These are phyloP conservation scores for Microtus pennsylvanicus DNA, from an alignment of 2,113 vertebrate genomes.

Conservation along the genomic window DNA sequence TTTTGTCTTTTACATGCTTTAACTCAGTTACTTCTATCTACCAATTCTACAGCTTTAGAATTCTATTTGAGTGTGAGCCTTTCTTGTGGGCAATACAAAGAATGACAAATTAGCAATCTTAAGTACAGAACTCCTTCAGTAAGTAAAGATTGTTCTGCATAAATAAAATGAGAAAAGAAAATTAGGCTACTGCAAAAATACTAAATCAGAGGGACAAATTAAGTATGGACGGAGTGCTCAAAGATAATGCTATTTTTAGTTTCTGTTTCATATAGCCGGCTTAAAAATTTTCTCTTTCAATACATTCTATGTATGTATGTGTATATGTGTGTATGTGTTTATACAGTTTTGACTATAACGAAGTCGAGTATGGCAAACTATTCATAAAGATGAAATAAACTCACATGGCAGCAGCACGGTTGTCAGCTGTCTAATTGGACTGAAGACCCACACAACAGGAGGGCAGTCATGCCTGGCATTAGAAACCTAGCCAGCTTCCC, in stretches of 20 bases:
- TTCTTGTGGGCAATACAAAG: background rate
- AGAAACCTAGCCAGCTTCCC: background rate
- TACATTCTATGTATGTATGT: background rate
- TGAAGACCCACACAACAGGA: background rate
- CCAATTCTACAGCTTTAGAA: background rate
- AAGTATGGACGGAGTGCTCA: background rate
- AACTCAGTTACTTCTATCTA: background rate
- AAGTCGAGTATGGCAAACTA: background rate
- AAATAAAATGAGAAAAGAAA: constrained; percentile 30
- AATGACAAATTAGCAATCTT: background rate
- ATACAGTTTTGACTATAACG: background rate
- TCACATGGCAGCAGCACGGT: background rate
- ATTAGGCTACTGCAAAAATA: constrained; percentile 19
- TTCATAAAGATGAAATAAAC: background rate
- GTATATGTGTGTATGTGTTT: background rate
- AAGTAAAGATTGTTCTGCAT: background rate
- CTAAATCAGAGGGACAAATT: background rate
- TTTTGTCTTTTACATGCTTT: background rate
- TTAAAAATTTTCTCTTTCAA: background rate
- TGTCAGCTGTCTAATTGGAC: background rate
- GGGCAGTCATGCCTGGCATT: background rate
- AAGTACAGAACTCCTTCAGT: background rate
- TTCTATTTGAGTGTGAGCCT: background rate
- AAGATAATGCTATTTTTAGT: background rate
- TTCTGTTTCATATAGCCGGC: background rate